These are phyloP conservation scores for Balanococcus diminutus DNA, from an alignment of 2,888 invertebrate genomes.

Conservation along the genomic window DNA sequence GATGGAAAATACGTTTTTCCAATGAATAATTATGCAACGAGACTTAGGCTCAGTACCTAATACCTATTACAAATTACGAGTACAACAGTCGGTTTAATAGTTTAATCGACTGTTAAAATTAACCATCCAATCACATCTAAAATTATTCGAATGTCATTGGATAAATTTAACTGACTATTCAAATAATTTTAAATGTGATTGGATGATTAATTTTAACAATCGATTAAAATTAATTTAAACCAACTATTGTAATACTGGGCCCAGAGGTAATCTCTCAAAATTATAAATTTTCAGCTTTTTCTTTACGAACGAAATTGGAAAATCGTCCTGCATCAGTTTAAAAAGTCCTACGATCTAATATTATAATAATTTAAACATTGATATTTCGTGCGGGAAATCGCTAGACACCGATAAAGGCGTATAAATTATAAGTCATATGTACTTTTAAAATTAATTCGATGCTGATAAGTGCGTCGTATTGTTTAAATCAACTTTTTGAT, in stretches of 20 bases:
- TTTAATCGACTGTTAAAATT: no score
- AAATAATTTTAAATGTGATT: no score
- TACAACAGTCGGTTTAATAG: no score
- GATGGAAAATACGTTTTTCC: slow-evolving; percentile 16
- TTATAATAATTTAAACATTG: not conserved
- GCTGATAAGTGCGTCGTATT: not conserved
- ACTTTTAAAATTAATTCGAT: not conserved
- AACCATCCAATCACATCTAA: no score
- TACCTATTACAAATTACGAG: no score
- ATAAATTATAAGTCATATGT: no score
- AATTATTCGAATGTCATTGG: no score
- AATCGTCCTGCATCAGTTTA: not conserved
- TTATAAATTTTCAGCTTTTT: not conserved
- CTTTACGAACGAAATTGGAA: not conserved
- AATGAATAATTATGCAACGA: not conserved
- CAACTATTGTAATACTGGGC: no score
- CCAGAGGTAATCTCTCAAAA: not conserved
- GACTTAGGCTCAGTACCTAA: no score
- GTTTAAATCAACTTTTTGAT: not conserved
- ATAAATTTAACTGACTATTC: no score
- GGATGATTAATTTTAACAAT: no score
- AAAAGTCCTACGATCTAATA: not conserved
- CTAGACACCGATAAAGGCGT: not conserved
- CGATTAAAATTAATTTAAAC: no score
- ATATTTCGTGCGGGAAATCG: not conserved